phyloP scores from a whole-genome alignment of 2,113 vertebrate species.

The Marcusenius ussheri region DNA sequence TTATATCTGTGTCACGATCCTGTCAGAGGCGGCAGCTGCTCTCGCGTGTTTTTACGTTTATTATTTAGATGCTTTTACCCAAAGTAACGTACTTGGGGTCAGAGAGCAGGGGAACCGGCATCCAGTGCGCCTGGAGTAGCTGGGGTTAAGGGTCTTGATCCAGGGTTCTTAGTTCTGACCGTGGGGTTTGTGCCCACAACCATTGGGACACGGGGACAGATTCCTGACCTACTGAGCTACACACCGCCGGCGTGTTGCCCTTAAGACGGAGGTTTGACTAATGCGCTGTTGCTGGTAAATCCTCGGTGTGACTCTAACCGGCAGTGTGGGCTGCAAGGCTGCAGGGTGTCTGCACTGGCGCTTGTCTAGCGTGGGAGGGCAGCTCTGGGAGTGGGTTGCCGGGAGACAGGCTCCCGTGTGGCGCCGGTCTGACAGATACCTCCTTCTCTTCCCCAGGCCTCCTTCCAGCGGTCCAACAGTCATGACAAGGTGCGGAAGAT shows the following conservation, averaged over 20 bases:
- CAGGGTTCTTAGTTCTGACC: neutral
- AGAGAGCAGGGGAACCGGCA: neutral
- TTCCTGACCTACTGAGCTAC: neutral
- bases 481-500: conserved; percentile 97
- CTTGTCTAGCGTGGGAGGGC: neutral
- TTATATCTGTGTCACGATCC: neutral
- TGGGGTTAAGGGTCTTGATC: neutral
- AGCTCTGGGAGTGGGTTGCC: neutral
- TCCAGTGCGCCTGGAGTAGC: neutral
- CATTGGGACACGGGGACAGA: neutral
- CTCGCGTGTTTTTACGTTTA: neutral
- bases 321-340: neutral
- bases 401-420: neutral
- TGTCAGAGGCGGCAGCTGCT: neutral
- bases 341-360: neutral
- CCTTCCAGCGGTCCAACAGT: conserved; percentile 92
- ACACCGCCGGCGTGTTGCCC: neutral
- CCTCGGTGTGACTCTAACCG: neutral
- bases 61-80: neutral
- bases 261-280: neutral
- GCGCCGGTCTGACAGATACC: neutral
- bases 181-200: neutral
- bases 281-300: neutral
- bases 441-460: conserved; percentile 62
- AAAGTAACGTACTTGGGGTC: neutral